Evolutionary conservation across 1,140 invertebrate genomes (phyloP).

Genomic region (Ceratosolen fusciceps): DNA sequence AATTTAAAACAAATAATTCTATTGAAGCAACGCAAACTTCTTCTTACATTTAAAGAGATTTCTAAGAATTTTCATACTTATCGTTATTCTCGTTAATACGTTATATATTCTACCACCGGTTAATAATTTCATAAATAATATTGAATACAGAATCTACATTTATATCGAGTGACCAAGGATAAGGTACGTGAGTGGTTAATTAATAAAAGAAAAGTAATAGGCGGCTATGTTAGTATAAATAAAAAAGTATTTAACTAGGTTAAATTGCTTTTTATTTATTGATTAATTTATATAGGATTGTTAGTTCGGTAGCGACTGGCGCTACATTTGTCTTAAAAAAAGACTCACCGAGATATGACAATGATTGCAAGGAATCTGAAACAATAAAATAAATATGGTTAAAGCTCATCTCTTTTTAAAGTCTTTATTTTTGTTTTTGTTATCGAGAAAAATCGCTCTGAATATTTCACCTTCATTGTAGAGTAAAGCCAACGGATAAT

Average conservation of each 20-base stretch:
- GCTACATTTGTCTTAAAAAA: slow-evolving; percentile 40
- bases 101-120: too few relatives aligned
- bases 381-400: slow-evolving; percentile 61
- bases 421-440: slow-evolving; percentile 3
- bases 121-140: too few relatives aligned
- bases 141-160: too few relatives aligned
- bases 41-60: too few relatives aligned
- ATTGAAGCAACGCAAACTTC: too few relatives aligned
- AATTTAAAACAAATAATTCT: too few relatives aligned
- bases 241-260: not conserved
- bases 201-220: not conserved
- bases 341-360: slow-evolving; percentile 68
- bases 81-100: too few relatives aligned
- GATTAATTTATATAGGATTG: not conserved
- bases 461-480: not conserved
- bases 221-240: slow-evolving; percentile 15
- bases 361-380: slow-evolving; percentile 70
- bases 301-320: slow-evolving; percentile 33
- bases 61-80: too few relatives aligned
- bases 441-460: not conserved
- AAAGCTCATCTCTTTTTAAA: slow-evolving; percentile 9
- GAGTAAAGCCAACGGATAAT: not conserved
- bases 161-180: too few relatives aligned
- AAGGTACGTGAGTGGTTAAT: not conserved
- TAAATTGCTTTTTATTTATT: not conserved